Base-by-base conservation (phyloP, 2,797 vertebrate genomes). In the Sparidentex hasta region DNA sequence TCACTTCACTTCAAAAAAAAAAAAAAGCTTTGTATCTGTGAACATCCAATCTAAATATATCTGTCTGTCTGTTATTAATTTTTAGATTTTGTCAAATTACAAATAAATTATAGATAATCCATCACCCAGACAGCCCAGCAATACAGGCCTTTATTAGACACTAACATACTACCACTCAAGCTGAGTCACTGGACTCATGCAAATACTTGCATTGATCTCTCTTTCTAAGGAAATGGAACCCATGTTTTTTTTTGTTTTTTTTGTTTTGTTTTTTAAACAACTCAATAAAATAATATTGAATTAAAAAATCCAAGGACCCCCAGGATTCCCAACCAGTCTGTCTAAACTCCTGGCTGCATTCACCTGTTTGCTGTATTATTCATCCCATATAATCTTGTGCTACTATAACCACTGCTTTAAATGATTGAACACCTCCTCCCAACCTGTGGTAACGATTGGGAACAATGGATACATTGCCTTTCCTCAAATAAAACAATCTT, bases 291-390 rank as follows among this genome's bases (percentile, higher is more conserved):
- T 68, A 18, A 44, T 11, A 20, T 2, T 4, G 16, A 82, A 54
- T 54, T 55, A 21, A 56, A 63, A 51, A 38, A 12, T 50, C 23
- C 33, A 46, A 27, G 70, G 46, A 78, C 70, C 64, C 58, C 55
- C 52, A 59, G 77, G 85, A 59, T 65, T 76, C 21, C 44, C 48
- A 69, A 75, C 75, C 58, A 62, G 16, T 82, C 67, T 68, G 71
- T 74, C 71, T 48, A 81, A 84, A 79, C 79, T 81, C 51, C 48
- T 63, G 11, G 13, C 63, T 62, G 69, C 71, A 65, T 86, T 66
- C 65, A 80, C 72, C 70, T 65, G 63, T 70, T 78, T 79, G 71
- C 70, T 81, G 64, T 71, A 86, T 86, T 84, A 81, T 88, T 84
- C 77, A 85, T 83, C 54, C 29, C 1, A 8, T n/a, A 62, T 55